A percentile compares a stretch with the other conserved stretches of the same genome.
phyloP scores from a whole-genome alignment of 2,113 vertebrate genomes.

The Speoplatyrhinus poulsoni region DNA sequence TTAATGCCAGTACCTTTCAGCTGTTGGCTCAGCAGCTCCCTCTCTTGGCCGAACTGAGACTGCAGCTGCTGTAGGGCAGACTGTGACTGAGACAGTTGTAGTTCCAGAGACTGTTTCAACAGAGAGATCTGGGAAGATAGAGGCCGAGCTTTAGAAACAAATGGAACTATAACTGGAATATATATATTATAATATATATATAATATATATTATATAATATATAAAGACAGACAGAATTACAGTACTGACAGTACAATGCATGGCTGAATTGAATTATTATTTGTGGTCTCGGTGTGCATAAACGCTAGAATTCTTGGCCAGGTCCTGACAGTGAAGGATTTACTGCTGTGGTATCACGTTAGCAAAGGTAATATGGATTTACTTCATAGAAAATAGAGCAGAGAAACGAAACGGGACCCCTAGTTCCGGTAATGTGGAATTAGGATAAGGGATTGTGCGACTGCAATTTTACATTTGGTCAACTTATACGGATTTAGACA shows the following conservation, averaged over 20 bases:
- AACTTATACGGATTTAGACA: constrained; percentile 4
- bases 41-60: constrained; percentile 92
- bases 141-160: not conserved
- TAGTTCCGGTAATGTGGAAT: too few species aligned
- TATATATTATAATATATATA: too few species aligned
- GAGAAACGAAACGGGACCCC: too few species aligned
- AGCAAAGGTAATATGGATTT: constrained; percentile 50
- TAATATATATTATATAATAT: too few species aligned
- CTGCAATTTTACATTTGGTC: constrained; percentile 8
- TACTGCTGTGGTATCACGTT: constrained; percentile 28
- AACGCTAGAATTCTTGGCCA: constrained; percentile 7
- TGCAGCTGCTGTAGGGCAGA: constrained; percentile 92
- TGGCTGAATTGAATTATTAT: not conserved
- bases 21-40: constrained; percentile 90
- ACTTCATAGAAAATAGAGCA: constrained; percentile 12
- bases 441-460: constrained; percentile 10
- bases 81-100: constrained; percentile 96
- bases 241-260: not conserved
- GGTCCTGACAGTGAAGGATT: constrained; percentile 48
- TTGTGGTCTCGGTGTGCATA: too few species aligned
- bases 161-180: constrained; percentile 13
- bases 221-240: not conserved
- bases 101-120: constrained; percentile 96
- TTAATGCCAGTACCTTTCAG: constrained; percentile 75
- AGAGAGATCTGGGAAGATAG: constrained; percentile 86